These are phyloP conservation scores for Ariolimax columbianus DNA, from an alignment of 2,888 invertebrate genomes.

Conservation along the genomic window DNA sequence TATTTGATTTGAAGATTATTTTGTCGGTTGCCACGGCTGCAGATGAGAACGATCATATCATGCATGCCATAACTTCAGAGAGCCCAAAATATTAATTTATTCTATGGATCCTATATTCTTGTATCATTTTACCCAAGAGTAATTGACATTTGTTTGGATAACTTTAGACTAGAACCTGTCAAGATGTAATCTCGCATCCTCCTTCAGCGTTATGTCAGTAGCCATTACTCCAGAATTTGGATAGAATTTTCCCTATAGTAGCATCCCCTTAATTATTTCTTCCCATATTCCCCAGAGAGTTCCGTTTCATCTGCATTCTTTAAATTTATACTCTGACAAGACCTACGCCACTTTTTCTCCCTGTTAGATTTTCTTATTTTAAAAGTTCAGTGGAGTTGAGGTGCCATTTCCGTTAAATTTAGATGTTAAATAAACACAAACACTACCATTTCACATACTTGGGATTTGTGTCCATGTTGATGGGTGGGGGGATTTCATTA, in stretches of 20 bases:
- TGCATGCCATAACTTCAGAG: slow-evolving; percentile 50
- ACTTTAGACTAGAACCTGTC: not conserved
- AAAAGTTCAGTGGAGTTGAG: not conserved
- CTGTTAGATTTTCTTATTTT: too few species aligned
- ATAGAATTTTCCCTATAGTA: not conserved
- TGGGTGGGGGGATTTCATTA: not conserved
- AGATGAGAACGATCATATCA: slow-evolving; percentile 40
- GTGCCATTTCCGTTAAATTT: not conserved
- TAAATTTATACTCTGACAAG: not conserved
- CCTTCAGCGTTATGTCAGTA: not conserved
- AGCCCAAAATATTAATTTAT: slow-evolving; percentile 49
- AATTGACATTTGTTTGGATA: not conserved
- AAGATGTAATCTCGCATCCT: not conserved
- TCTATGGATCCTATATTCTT: not conserved
- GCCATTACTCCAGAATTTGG: not conserved
- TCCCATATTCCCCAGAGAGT: not conserved
- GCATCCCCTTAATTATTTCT: not conserved
- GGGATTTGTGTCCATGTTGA: not conserved
- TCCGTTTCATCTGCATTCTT: not conserved
- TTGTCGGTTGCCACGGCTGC: slow-evolving; percentile 11
- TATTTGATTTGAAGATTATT: slow-evolving; percentile 32
- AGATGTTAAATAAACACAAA: not conserved
- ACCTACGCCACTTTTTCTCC: not conserved
- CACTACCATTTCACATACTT: not conserved
- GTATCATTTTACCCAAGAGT: not conserved